These are phyloP conservation scores for Triplophysa dalaica DNA, from an alignment of 2,113 vertebrate genomes.

Conservation along the genomic window DNA sequence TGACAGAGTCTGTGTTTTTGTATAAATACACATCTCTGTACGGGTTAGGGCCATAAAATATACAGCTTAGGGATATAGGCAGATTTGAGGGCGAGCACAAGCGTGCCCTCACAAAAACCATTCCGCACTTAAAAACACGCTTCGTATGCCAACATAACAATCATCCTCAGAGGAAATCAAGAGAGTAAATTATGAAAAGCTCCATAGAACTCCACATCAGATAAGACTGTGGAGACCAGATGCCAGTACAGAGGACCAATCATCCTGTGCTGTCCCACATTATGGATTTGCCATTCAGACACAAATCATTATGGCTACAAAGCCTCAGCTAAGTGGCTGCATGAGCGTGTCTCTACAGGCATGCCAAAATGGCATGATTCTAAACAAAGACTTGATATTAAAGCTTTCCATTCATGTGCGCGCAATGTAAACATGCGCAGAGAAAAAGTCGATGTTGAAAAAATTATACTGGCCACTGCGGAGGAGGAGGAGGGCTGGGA, in stretches of 20 bases:
- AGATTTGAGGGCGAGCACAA: background rate
- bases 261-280: conserved; percentile 31
- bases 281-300: conserved; percentile 45
- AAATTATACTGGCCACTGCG: conserved; percentile 15
- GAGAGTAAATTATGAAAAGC: conserved; percentile 46
- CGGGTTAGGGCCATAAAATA: background rate
- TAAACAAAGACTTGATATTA: conserved; percentile 52
- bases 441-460: conserved; percentile 32
- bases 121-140: conserved; percentile 28
- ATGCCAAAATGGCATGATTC: conserved; percentile 39
- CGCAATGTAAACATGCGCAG: conserved; percentile 37
- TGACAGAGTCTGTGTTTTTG: background rate
- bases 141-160: conserved; percentile 29
- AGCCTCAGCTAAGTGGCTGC: conserved; percentile 37
- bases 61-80: conserved; percentile 2
- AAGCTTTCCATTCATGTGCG: conserved; percentile 43
- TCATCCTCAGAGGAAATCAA: conserved; percentile 33
- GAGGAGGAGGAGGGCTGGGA: conserved; percentile 30
- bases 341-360: conserved; percentile 31
- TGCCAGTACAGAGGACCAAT: conserved; percentile 42
- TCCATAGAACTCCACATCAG: conserved; percentile 47
- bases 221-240: conserved; percentile 38
- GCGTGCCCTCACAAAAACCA: background rate
- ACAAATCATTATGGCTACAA: conserved; percentile 50
- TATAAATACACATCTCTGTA: background rate